Evolutionary conservation across 2,797 vertebrate species (phyloP).

Genomic region (Artibeus jamaicensis): DNA sequence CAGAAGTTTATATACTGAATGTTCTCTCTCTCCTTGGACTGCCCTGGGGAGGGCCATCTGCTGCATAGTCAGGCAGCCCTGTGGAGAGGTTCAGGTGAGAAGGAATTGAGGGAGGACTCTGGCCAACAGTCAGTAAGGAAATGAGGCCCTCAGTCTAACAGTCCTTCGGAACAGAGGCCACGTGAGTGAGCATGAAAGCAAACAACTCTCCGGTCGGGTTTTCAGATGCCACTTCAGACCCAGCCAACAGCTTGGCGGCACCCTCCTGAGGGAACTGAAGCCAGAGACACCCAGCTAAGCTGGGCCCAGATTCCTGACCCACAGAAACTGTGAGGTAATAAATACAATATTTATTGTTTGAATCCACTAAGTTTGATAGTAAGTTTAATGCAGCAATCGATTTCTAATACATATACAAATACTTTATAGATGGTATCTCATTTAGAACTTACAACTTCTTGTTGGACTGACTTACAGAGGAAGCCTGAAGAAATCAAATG

Average conservation of each 20-base stretch:
- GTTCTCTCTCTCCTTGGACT: not conserved
- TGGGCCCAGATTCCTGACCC: not conserved
- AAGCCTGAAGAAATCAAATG: not conserved
- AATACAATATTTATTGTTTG: not conserved
- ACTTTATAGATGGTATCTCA: not conserved
- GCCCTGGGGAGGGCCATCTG: not conserved
- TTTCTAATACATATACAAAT: not conserved
- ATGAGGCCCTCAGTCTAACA: not conserved
- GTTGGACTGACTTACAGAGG: not conserved
- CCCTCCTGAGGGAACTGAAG: not conserved
- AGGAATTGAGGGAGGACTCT: not conserved
- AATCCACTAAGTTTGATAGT: not conserved
- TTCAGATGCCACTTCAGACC: not conserved
- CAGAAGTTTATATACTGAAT: not conserved
- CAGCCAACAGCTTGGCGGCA: not conserved
- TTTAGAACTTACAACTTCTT: not conserved
- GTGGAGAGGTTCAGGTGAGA: not conserved
- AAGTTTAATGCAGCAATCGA: not conserved
- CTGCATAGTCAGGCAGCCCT: not conserved
- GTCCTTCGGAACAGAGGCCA: not conserved
- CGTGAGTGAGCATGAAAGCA: not conserved
- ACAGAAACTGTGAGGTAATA: conserved; percentile 13
- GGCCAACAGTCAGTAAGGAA: not conserved
- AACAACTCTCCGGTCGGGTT: not conserved
- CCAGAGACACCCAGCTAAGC: not conserved